Base-by-base conservation (phyloP, 2,888 invertebrate genomes). In the Venustoraphidia nigricollis region DNA sequence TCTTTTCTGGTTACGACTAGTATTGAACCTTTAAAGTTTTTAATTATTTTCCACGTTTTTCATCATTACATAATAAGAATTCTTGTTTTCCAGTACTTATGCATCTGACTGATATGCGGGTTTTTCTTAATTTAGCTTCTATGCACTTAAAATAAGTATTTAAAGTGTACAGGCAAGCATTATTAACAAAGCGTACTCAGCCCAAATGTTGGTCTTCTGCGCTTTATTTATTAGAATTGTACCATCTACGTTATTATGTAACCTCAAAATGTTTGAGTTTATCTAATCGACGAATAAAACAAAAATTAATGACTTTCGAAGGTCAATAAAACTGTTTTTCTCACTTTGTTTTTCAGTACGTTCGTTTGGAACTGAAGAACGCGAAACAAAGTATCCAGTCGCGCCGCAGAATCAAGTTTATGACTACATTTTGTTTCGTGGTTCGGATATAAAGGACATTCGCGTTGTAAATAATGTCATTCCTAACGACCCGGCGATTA, bases 371-470 rank as follows among this genome's bases (percentile, higher is more conserved):
- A 99, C 98, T 38, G 98, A 99, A 71, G 95, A 97, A 65, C 78
- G 98, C 44, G 93, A 94, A 60, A 90, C 95, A 6, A 89, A 91
- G 63, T 89, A 86, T 64, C 93, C 93, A 52, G 94, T 98, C 49
- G 90, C 95, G 46, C 91, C 95, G 14, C 88, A 96, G 67, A 93
- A 91, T 70, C 96, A 98, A 69, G 87, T 97, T 48, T 98, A 96
- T 68, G 97, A 98, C 66, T 98, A 95, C 70, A 98, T 98, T 62
- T 78, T 98, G 58, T 98, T 98, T 71, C 81, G 96, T 57, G 97
- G 97, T 43, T 85, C 91, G 55, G 98, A 99, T 68, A 98, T 99
- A 63, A 98, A 98, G 72, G 97, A 98, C 67, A 91, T 99, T 62
- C 81, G 94, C 66, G 94, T 98, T 45, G 86, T 97, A 52, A 91